Conservation (phyloP, 1,140 invertebrate species). For the Hypothenemus hampei region DNA sequence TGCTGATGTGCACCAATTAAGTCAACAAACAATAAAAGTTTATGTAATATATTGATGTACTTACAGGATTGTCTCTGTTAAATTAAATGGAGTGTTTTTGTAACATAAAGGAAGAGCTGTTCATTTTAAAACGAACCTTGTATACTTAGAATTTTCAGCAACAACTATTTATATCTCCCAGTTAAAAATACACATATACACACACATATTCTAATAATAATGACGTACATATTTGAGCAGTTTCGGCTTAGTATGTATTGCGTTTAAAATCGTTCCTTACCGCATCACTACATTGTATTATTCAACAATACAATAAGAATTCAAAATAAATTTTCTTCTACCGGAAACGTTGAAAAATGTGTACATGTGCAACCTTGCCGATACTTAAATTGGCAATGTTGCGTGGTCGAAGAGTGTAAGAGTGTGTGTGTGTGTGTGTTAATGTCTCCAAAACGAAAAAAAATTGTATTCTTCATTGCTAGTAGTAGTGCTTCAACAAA, state of each 20-base stretch:
- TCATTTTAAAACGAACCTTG: too few species aligned
- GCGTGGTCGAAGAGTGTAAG: too few species aligned
- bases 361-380: slow-evolving; percentile 37
- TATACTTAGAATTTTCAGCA: slow-evolving; percentile 25
- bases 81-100: slow-evolving; percentile 4
- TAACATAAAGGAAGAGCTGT: too few species aligned
- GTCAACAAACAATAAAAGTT: slow-evolving; percentile 18
- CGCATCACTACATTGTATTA: too few species aligned
- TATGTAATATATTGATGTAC: slow-evolving; percentile 17
- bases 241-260: too few species aligned
- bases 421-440: too few species aligned
- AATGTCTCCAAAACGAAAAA: too few species aligned
- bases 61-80: slow-evolving; percentile 28
- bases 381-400: slow-evolving; percentile 35
- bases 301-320: too few species aligned
- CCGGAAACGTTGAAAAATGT: too few species aligned
- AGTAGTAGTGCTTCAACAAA: slow-evolving; percentile 12
- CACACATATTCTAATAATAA: slow-evolving; percentile 40
- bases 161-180: slow-evolving; percentile 35
- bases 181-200: slow-evolving; percentile 38
- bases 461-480: too few species aligned
- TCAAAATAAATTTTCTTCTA: too few species aligned
- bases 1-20: slow-evolving; percentile 21
- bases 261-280: too few species aligned
- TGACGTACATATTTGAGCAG: slow-evolving; percentile 19